Conservation (phyloP, 1,140 invertebrate species). For the Plutomurus gul region DNA sequence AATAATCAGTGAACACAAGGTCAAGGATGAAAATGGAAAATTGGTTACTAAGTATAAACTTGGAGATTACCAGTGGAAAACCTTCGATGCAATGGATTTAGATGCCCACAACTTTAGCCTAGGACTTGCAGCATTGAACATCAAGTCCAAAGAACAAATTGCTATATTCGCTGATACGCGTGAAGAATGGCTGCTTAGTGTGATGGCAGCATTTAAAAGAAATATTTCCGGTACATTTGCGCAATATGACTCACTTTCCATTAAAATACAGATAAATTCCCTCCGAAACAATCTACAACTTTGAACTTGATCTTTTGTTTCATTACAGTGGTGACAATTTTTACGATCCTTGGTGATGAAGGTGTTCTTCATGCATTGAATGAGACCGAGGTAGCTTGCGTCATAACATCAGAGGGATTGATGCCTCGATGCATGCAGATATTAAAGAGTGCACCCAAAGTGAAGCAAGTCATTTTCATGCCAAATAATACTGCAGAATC, state of each 20-base stretch:
- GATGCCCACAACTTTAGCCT: conserved; percentile 75
- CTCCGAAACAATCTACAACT: too few relatives aligned
- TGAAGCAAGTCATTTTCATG: not conserved
- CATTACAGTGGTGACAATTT: conserved; percentile 86
- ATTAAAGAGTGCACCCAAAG: conserved; percentile 66
- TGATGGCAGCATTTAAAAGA: conserved; percentile 91
- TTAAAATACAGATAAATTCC: too few relatives aligned
- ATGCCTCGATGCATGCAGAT: conserved; percentile 85
- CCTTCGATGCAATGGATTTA: conserved; percentile 76
- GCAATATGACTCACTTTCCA: too few relatives aligned
- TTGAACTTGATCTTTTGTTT: conserved; percentile 14
- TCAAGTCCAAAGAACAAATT: conserved; percentile 70
- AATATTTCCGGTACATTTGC: conserved; percentile 73
- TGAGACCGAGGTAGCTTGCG: conserved; percentile 89
- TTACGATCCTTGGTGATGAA: conserved; percentile 94
- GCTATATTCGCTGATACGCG: conserved; percentile 96
- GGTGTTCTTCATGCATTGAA: conserved; percentile 93
- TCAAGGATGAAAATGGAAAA: conserved; percentile 84
- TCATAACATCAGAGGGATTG: conserved; percentile 86
- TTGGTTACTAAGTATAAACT: conserved; percentile 96
- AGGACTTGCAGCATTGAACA: conserved; percentile 68
- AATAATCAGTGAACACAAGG: conserved; percentile 89
- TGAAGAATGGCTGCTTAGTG: conserved; percentile 94
- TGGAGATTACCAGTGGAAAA: conserved; percentile 91
- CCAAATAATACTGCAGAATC: conserved; percentile 55